Evolutionary conservation across 1,140 invertebrate genomes (phyloP).

Genomic region (Lerema accius): DNA sequence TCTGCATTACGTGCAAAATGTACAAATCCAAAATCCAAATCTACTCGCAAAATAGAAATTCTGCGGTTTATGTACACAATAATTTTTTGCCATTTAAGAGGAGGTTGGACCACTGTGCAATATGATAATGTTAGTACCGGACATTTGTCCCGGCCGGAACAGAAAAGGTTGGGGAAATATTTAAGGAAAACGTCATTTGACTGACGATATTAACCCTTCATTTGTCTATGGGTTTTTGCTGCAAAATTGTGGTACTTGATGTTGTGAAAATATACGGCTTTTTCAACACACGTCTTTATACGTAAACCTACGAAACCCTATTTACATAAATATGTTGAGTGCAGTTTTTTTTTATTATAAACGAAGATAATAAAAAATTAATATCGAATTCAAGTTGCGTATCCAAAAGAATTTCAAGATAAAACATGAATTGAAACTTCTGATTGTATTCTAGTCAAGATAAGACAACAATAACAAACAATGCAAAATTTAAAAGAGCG

Average conservation of each 20-base stretch:
- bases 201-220: slow-evolving; percentile 23
- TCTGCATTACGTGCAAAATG: no score
- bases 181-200: slow-evolving; percentile 13
- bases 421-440: slow-evolving; percentile 4
- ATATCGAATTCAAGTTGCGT: no score
- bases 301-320: no score
- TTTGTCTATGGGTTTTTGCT: slow-evolving; percentile 27
- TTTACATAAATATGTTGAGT: no score
- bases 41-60: no score
- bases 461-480: slow-evolving; percentile 20
- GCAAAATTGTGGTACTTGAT: slow-evolving; percentile 3
- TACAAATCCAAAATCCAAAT: no score
- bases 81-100: neutral
- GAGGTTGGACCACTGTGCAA: neutral
- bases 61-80: no score
- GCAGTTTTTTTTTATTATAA: no score
- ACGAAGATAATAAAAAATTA: no score
- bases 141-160: slow-evolving; percentile 22
- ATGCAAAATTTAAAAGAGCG: slow-evolving; percentile 29
- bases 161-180: slow-evolving; percentile 15
- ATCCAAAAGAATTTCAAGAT: no score
- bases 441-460: slow-evolving; percentile 26
- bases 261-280: slow-evolving; percentile 11
- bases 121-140: slow-evolving; percentile 18
- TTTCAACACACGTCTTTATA: no score